Evolutionary conservation across 2,888 invertebrate species (phyloP).

Genomic region (Morinoia aosen): DNA sequence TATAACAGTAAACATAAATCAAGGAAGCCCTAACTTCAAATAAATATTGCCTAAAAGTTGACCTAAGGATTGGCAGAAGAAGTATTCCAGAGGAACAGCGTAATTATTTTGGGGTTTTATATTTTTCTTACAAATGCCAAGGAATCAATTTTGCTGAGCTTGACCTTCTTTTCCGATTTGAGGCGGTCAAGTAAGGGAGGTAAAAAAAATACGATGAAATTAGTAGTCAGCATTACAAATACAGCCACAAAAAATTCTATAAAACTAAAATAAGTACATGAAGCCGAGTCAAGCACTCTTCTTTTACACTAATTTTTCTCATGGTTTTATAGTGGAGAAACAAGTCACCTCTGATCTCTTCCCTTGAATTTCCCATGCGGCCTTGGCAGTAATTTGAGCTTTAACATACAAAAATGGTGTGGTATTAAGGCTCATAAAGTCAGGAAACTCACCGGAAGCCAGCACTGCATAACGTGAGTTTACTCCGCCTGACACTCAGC

Average conservation of each 20-base stretch:
- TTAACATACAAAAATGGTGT: background rate
- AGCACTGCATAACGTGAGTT: background rate
- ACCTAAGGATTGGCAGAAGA: background rate
- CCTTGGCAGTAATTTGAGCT: background rate
- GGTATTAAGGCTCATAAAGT: constrained; percentile 2
- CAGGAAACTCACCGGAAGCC: background rate
- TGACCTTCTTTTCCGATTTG: background rate
- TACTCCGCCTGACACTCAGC: background rate
- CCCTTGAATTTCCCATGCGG: background rate
- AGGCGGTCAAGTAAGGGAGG: too few relatives aligned
- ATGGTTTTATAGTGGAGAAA: background rate
- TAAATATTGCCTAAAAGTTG: background rate
- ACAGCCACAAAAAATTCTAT: background rate
- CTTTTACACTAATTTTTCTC: background rate
- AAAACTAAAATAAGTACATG: background rate
- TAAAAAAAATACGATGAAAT: background rate
- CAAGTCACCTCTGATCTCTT: background rate
- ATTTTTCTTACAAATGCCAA: background rate
- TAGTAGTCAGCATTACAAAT: background rate
- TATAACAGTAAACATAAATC: background rate
- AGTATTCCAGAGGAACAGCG: background rate
- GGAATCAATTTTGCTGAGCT: background rate
- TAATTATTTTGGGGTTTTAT: background rate
- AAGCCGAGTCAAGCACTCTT: background rate
- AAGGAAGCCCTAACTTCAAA: background rate